Evolutionary conservation across 2,113 vertebrate genomes (phyloP).

Genomic region (Pimephales promelas): DNA sequence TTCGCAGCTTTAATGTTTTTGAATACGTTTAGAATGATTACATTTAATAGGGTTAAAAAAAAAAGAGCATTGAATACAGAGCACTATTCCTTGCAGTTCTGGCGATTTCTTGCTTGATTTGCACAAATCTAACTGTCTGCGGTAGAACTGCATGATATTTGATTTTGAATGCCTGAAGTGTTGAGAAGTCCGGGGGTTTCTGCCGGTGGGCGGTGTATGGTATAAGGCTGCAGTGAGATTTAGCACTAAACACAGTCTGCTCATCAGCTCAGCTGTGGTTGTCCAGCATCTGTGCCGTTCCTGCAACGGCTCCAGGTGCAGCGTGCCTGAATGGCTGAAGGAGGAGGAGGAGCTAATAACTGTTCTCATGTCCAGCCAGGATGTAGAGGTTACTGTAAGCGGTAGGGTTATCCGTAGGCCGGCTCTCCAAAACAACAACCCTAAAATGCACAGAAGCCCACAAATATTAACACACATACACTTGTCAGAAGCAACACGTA

Average conservation of each 20-base stretch:
- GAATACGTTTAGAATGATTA: constrained; percentile 25
- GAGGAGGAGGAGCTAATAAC: constrained; percentile 81
- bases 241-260: constrained; percentile 33
- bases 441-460: constrained; percentile 71
- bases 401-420: constrained; percentile 91
- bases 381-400: constrained; percentile 99
- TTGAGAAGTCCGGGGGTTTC: background rate
- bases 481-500: background rate
- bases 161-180: background rate
- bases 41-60: constrained; percentile 33
- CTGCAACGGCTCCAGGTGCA: constrained; percentile 21
- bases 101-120: constrained; percentile 20
- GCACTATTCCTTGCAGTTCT: background rate
- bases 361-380: constrained; percentile 97
- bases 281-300: constrained; percentile 1
- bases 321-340: constrained; percentile 1
- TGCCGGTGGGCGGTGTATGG: background rate
- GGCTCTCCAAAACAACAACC: constrained; percentile 95
- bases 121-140: constrained; percentile 7
- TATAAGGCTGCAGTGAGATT: constrained; percentile 13
- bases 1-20: constrained; percentile 33
- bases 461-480: constrained; percentile 18
- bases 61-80: background rate
- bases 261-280: constrained; percentile 36
- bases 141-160: constrained; percentile 11